Percentiles rank a stretch among this genome's conserved stretches.
Evolutionary conservation across 2,113 vertebrate genomes (phyloP).

Genomic region (Tetrao urogallus): DNA sequence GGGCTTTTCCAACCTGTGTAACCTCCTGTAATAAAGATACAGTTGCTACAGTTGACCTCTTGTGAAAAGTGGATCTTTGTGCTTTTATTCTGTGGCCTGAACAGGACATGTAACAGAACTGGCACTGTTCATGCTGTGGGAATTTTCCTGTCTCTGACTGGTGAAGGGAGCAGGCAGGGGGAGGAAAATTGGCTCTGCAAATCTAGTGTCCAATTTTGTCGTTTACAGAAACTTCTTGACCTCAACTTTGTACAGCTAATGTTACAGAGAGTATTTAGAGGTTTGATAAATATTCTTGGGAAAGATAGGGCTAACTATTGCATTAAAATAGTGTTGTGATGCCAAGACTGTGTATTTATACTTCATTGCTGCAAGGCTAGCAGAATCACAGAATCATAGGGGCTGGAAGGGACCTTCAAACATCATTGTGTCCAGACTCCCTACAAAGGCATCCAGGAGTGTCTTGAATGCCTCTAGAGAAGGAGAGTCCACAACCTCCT

Average conservation of each 20-base stretch:
- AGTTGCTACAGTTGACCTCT: conserved; percentile 26
- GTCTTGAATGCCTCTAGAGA: too few relatives aligned
- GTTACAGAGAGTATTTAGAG: background rate
- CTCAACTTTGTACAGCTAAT: conserved; percentile 23
- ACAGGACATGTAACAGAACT: conserved; percentile 17
- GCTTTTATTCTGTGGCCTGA: conserved; percentile 20
- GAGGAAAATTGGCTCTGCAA: conserved; percentile 3
- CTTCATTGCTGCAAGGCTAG: background rate
- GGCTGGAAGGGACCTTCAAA: too few relatives aligned
- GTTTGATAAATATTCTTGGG: conserved; percentile 3
- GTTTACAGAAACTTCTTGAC: conserved; percentile 23
- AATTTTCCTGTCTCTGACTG: conserved; percentile 34
- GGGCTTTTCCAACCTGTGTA: conserved; percentile 14
- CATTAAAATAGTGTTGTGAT: conserved; percentile 17
- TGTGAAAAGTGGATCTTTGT: conserved; percentile 13
- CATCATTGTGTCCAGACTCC: too few relatives aligned
- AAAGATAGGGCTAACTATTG: conserved; percentile 65
- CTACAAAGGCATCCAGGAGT: too few relatives aligned
- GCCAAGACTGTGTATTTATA: conserved; percentile 41
- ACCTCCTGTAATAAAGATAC: background rate
- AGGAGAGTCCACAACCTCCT: too few relatives aligned
- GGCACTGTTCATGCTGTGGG: conserved; percentile 43
- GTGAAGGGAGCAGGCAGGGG: conserved; percentile 7
- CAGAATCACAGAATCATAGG: too few relatives aligned
- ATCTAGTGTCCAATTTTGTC: background rate